phyloP scores from a whole-genome alignment of 2,113 vertebrate species.

The Tricholaema leucomelas region DNA sequence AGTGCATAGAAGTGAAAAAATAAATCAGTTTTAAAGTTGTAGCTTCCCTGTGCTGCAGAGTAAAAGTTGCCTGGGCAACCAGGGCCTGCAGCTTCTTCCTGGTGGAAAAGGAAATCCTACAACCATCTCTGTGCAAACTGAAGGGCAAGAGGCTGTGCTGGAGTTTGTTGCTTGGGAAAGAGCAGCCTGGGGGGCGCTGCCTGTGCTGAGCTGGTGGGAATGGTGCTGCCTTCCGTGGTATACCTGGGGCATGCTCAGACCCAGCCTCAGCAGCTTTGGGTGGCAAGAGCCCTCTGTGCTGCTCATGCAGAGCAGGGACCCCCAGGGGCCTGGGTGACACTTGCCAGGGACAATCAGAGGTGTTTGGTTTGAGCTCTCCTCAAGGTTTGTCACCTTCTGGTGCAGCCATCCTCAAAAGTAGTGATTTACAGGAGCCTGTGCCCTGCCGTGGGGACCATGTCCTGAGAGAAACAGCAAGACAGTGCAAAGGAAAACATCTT shows the following conservation, averaged over 20 bases:
- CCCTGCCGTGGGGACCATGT: neutral
- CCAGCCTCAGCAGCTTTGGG: neutral
- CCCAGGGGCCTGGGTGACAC: too few relatives aligned
- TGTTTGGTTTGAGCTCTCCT: neutral
- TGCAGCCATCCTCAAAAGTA: neutral
- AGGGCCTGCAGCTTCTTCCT: neutral
- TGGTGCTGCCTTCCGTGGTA: fast-evolving
- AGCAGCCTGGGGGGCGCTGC: neutral
- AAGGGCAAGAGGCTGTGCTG: neutral
- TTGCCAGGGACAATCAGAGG: too few relatives aligned
- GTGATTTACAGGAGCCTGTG: neutral
- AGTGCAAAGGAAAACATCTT: neutral
- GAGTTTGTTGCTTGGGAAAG: neutral
- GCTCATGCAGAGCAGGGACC: too few relatives aligned
- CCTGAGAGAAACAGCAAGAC: neutral
- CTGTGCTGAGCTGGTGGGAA: neutral
- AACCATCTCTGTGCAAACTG: neutral
- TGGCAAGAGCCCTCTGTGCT: too few relatives aligned
- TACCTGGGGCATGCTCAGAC: neutral
- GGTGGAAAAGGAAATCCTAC: neutral
- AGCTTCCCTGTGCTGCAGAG: neutral
- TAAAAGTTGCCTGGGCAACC: constrained; percentile 32
- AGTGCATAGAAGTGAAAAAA: neutral
- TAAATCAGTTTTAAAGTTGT: neutral
- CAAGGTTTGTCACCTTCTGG: neutral